Percentiles rank a stretch among this genome's conserved stretches.
These are phyloP conservation scores for Rhagoletis zephyria DNA, from an alignment of 1,140 invertebrate species.

Conservation along the genomic window DNA sequence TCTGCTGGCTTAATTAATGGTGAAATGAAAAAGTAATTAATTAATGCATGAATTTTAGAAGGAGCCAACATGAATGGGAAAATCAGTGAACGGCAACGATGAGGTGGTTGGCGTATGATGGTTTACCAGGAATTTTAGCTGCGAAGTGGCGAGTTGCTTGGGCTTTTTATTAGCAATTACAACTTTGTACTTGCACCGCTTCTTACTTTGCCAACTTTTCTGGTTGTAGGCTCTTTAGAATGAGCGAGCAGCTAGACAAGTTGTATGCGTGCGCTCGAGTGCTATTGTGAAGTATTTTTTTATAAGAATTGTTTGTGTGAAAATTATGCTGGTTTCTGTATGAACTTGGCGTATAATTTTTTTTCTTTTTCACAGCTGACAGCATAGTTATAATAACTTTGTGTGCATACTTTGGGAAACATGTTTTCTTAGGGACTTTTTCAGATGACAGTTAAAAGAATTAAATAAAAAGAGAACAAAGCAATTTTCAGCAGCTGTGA, in stretches of 20 bases:
- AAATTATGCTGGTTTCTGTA: background rate
- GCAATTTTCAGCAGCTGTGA: no score
- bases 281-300: background rate
- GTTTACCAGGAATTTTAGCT: background rate
- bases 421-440: no score
- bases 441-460: no score
- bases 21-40: conserved; percentile 49
- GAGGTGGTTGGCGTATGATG: background rate
- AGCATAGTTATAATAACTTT: conserved; percentile 16
- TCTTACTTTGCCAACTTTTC: no score
- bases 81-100: conserved; percentile 36
- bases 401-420: background rate
- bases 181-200: background rate
- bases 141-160: background rate
- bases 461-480: no score
- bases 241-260: background rate
- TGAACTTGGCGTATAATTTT: background rate
- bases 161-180: background rate
- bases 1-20: conserved; percentile 30
- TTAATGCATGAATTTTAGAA: conserved; percentile 37
- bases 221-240: background rate
- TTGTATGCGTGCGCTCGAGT: background rate
- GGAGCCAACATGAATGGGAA: conserved; percentile 32
- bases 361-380: background rate
- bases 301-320: background rate